A percentile compares a stretch with the other conserved stretches of the same genome.
Conservation (phyloP, 2,797 vertebrate species). For the Xerus rutilus region DNA sequence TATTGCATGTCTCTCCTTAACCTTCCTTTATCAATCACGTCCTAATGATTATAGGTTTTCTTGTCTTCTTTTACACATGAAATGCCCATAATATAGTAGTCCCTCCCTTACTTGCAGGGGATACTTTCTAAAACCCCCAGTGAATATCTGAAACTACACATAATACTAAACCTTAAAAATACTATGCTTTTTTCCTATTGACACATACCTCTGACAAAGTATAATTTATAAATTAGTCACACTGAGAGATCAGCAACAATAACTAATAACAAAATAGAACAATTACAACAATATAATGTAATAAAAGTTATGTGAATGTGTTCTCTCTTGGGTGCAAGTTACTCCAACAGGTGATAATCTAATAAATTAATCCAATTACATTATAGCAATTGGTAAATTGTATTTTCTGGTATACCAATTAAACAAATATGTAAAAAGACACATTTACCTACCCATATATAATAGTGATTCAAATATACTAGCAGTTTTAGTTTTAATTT, state of each 20-base stretch:
- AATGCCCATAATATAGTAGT: background rate
- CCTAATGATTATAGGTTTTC: slow-evolving; percentile 8
- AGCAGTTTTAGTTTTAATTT: slow-evolving; percentile 64
- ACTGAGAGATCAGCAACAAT: background rate
- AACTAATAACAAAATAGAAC: background rate
- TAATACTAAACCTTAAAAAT: background rate
- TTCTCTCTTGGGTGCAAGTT: background rate
- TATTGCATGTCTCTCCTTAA: background rate
- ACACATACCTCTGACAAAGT: background rate
- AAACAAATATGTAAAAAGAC: background rate
- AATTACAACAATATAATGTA: background rate
- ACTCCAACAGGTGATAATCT: background rate
- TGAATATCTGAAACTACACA: background rate
- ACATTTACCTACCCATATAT: background rate
- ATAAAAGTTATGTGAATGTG: background rate
- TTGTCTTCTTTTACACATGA: slow-evolving; percentile 30
- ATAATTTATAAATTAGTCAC: background rate
- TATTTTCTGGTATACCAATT: slow-evolving; percentile 18
- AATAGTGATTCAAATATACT: slow-evolving; percentile 51
- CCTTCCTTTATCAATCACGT: slow-evolving; percentile 34
- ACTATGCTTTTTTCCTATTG: background rate
- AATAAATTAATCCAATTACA: background rate
- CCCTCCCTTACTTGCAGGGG: background rate
- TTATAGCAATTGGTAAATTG: background rate
- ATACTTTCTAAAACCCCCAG: background rate